Evolutionary conservation across 1,140 invertebrate genomes (phyloP).

Genomic region (Euglossa dilemma): DNA sequence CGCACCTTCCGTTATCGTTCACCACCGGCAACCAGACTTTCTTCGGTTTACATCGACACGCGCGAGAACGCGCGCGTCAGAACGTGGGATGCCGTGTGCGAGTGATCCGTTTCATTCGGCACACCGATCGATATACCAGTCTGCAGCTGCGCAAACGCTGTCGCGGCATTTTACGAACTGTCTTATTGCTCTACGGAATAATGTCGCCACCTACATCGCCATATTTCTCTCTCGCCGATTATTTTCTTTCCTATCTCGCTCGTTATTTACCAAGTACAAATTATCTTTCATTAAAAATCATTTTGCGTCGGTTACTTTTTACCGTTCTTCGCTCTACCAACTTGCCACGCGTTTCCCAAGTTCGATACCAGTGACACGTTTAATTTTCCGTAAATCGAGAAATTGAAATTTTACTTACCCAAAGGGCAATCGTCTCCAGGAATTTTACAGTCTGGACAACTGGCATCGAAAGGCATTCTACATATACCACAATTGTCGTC

Average conservation of each 20-base stretch:
- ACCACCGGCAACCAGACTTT: constrained; percentile 23
- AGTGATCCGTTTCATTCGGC: constrained; percentile 58
- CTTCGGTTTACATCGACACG: constrained; percentile 49
- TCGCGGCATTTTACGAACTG: constrained; percentile 54
- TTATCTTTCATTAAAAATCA: no score
- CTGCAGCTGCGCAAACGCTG: constrained; percentile 47
- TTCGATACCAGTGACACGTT: no score
- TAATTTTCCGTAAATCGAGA: not conserved
- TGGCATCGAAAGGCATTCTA: constrained; percentile 98
- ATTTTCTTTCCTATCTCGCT: not conserved
- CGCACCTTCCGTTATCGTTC: constrained; percentile 32
- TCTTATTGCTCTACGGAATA: not conserved
- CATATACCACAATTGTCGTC: constrained; percentile 99
- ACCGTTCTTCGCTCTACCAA: not conserved
- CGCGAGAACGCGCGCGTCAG: constrained; percentile 21
- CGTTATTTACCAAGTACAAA: not conserved
- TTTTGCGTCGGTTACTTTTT: not conserved
- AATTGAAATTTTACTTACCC: constrained; percentile 78
- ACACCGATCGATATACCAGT: constrained; percentile 72
- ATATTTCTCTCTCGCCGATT: no score
- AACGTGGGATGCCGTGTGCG: constrained; percentile 40
- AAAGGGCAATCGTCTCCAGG: constrained; percentile 99
- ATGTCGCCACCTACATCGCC: no score
- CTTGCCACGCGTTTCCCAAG: no score
- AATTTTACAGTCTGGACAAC: constrained; percentile 98